Base-by-base conservation (phyloP, 2,888 invertebrate species). In the Leptinotarsa rubiginosa region DNA sequence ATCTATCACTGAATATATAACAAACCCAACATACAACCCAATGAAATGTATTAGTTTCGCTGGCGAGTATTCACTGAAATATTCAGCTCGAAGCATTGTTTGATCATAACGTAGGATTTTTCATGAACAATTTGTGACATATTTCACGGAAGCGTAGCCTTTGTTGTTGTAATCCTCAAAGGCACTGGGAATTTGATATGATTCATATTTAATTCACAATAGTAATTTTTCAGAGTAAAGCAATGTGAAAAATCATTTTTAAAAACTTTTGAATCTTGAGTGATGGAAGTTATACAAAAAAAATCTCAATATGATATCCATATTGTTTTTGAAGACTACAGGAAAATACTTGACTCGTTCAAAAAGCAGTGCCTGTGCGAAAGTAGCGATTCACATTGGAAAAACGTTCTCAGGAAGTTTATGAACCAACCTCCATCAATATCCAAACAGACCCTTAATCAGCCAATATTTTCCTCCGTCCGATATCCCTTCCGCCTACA, bases 111-210 rank as follows among this genome's bases (percentile, higher is more conserved):
- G 66, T 31, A 22, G 7, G 22, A 31, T 67, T 67, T 2, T 49
- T 67, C 50, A 4, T 50, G 47, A 3, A 22, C 22, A 56, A 22
- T 56, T 20, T 20, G 56, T 15, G 22, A 56, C 56, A 56, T 25
- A 22, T 22, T 56, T 56, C 56, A 52, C 12, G 18, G 18, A 4
- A 18, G 18, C 3, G 52, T 12, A 52, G 56, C 15, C 25, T 56
- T 56, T 56, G 22, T 25, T 56, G 56, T 56, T 56, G 7, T 56
- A 20, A 25, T 25, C 12, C 20, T 4, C 4, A 56, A 22, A 4
- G 25, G 22, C 56, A 15, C 56, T 22, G 56, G 52, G 56, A 56
- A 56, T 56, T 56, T 56, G 56, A 56, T 56, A 25, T 22, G 3
- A 18, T 31, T 1, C 41, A 47, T 65, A 47, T 65, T n/a, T 2